Conservation (phyloP, 2,797 vertebrate species). For the Paratrypauchen microcephalus region DNA sequence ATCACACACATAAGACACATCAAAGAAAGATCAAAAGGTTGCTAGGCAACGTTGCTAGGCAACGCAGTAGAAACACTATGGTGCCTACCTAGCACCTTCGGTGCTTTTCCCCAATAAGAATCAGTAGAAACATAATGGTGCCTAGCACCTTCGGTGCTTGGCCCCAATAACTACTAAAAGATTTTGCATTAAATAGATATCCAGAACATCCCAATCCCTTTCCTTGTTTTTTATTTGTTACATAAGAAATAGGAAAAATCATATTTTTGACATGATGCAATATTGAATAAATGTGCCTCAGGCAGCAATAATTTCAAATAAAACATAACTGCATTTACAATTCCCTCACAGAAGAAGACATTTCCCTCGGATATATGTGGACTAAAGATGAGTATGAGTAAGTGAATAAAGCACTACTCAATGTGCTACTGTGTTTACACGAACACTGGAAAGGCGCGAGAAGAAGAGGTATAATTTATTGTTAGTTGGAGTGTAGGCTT, state of each 20-base stretch:
- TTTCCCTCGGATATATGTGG: background rate
- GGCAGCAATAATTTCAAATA: constrained; percentile 8
- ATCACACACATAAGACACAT: too few relatives aligned
- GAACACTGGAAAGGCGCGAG: background rate
- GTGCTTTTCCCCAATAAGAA: too few relatives aligned
- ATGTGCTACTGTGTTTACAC: background rate
- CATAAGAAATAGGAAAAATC: background rate
- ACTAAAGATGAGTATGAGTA: constrained; percentile 2
- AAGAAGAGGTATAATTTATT: constrained; percentile 8
- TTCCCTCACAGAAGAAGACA: constrained; percentile 3
- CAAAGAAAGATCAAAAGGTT: too few relatives aligned
- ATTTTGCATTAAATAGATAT: background rate
- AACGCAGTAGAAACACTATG: too few relatives aligned
- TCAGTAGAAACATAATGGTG: too few relatives aligned
- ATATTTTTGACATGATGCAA: constrained; percentile 1
- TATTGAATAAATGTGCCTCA: background rate
- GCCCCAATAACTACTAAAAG: too few relatives aligned
- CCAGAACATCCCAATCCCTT: background rate
- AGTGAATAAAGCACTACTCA: background rate
- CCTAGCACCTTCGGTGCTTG: too few relatives aligned
- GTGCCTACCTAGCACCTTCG: too few relatives aligned
- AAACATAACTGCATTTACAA: constrained; percentile 10
- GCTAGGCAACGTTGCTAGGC: too few relatives aligned
- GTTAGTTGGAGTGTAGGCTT: constrained; percentile 1
- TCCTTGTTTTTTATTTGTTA: constrained; percentile 4